Evolutionary conservation across 2,113 vertebrate species (phyloP).

Genomic region (Tursiops truncatus): DNA sequence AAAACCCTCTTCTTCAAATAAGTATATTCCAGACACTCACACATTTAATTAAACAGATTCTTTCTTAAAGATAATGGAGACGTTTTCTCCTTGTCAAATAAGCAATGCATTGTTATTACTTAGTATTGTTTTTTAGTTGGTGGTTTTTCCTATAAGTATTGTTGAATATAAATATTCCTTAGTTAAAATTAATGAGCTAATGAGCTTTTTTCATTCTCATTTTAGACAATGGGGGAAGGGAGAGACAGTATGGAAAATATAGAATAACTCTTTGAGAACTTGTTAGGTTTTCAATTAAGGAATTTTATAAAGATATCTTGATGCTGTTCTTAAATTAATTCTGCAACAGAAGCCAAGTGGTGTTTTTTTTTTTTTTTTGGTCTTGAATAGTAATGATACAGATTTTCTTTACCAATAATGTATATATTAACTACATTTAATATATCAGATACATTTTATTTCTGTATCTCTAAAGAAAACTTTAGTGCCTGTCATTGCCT

Average conservation of each 20-base stretch:
- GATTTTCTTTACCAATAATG: constrained; percentile 63
- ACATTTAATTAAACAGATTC: constrained; percentile 24
- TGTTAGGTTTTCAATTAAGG: constrained; percentile 62
- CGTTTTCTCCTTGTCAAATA: constrained; percentile 27
- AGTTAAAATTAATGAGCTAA: neutral
- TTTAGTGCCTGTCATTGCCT: neutral
- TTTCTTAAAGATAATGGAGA: constrained; percentile 11
- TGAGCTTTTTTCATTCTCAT: neutral
- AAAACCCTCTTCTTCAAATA: neutral
- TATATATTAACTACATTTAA: constrained; percentile 60
- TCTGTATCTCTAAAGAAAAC: constrained; percentile 47
- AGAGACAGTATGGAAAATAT: constrained; percentile 33
- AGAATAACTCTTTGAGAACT: constrained; percentile 60
- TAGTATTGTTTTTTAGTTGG: constrained; percentile 35
- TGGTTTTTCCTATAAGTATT: constrained; percentile 29
- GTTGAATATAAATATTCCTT: constrained; percentile 25
- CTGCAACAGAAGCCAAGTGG: constrained; percentile 63
- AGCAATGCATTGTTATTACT: constrained; percentile 10
- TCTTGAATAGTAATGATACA: constrained; percentile 70
- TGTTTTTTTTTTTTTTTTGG: constrained; percentile 44
- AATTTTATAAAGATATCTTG: constrained; percentile 67
- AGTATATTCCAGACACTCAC: neutral
- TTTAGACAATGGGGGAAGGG: constrained; percentile 38
- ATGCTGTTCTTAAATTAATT: constrained; percentile 70
- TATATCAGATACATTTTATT: constrained; percentile 49